These are phyloP conservation scores for Mimumesa dahlbomi DNA, from an alignment of 2,888 invertebrate genomes.

Conservation along the genomic window DNA sequence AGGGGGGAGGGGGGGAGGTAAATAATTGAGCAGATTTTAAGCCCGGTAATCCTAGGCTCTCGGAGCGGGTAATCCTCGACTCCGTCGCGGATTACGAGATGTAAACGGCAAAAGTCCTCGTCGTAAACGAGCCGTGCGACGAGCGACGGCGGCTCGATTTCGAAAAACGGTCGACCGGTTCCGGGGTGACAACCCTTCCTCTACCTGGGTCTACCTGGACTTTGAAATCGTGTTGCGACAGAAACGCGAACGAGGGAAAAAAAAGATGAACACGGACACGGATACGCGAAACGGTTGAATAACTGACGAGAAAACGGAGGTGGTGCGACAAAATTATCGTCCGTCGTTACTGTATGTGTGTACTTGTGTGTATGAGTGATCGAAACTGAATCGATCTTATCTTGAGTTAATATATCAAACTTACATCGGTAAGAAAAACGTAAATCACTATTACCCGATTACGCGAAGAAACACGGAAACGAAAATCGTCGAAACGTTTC, in stretches of 20 bases:
- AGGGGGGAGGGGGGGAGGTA: not conserved
- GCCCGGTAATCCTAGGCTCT: conserved; percentile 26
- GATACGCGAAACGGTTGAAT: no score
- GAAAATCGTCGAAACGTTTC: no score
- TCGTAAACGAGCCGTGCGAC: conserved; percentile 40
- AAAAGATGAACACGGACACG: no score
- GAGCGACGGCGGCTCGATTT: conserved; percentile 14
- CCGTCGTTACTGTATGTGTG: no score
- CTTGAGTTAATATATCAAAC: no score
- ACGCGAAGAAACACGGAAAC: no score
- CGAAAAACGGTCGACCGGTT: conserved; percentile 8
- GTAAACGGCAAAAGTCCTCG: conserved; percentile 40
- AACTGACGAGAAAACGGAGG: no score
- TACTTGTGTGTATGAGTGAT: no score
- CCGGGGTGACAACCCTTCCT: conserved; percentile 14
- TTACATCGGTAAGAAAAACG: no score
- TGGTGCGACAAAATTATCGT: no score
- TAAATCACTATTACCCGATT: no score
- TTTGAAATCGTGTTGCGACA: not conserved
- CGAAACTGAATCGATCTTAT: no score
- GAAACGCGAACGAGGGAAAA: not conserved
- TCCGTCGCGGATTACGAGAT: conserved; percentile 41
- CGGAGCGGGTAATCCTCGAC: conserved; percentile 31
- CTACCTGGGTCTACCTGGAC: conserved; percentile 14
- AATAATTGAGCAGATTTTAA: conserved; percentile 3